Conservation (phyloP, 2,797 vertebrate species). For the Crocidura indochinensis region DNA sequence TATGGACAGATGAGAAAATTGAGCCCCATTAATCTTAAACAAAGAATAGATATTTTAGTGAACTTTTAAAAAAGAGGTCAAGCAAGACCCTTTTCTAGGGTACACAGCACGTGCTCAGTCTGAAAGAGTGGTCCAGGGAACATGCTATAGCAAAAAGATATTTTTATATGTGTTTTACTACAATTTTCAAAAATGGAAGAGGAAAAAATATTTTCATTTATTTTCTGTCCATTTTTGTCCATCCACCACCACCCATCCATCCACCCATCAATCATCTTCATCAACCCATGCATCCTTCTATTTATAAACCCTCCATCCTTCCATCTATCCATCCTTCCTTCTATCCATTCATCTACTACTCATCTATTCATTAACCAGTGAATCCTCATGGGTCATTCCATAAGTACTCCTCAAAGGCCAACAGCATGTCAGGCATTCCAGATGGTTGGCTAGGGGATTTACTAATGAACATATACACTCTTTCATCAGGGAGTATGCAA, state of each 20-base stretch:
- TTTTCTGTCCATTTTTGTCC: neutral
- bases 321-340: neutral
- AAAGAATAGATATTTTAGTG: conserved; percentile 18
- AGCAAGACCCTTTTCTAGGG: neutral
- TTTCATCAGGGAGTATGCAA: conserved; percentile 11
- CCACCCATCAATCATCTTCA: neutral
- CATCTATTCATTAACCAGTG: neutral
- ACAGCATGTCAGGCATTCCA: neutral
- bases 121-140: neutral
- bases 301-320: neutral
- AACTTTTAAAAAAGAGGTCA: conserved; percentile 37
- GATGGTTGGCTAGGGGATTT: neutral
- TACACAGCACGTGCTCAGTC: neutral
- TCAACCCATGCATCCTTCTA: neutral
- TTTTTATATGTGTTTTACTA: conserved; percentile 25
- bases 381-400: neutral
- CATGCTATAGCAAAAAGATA: neutral
- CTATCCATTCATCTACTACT: neutral
- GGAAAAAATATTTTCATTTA: conserved; percentile 40
- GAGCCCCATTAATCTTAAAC: neutral
- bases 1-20: conserved; percentile 27
- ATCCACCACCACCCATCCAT: neutral
- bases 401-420: conserved; percentile 15
- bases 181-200: conserved; percentile 9
- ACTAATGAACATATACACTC: neutral